Evolutionary conservation across 2,113 vertebrate species (phyloP), one percentile per base, ranked within the genome.

Genomic region (Vulpes ferrilata): DNA sequence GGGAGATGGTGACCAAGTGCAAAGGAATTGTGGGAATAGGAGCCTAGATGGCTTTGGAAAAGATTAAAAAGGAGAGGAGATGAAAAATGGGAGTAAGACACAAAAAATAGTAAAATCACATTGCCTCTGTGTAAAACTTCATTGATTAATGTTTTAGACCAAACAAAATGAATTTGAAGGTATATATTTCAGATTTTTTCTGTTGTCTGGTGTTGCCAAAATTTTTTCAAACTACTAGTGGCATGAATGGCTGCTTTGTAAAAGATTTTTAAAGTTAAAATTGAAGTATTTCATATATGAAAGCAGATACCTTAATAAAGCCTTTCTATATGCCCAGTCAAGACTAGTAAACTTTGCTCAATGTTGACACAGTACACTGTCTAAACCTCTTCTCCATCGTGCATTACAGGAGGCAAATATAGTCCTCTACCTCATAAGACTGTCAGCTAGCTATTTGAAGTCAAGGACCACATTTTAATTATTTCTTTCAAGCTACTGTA

Each of bases 201-300:
- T 67, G 91, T 69, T 88, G 43, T 87, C 57, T 74, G 76, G 10
- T 71, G 19, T 92, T 89, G 55, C 8, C 19, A 90, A 53, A 84
- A 55, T 9, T 74, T 89, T 67, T 30, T 32, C 51, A 90, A 55
- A 38, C 35, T 23, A 76, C 48, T 55, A 53, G 22, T 62, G 32
- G 57, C 11, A 78, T 93, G n/a, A 85, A 53, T 92, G 2, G 38
- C 60, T 71, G 19, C 59, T 90, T 60, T 73, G 16, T 87, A 90
- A 97, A 93, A 48, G 11, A 93, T 60, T 65, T 57, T 55, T 27
- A n/a, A 73, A 74, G 59, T 38, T 88, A 73, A 93, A 90, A 93
- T 74, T 30, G 10, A 55, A 90, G 9, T 7, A 3, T 86, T 94
- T 78, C 59, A 69, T 86, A 73, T 32, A n/a, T 69, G n/a, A 20